These are phyloP conservation scores for Eunapius fragilis DNA, from an alignment of 37 sponge, comb jelly and placozoan species.

Conservation along the genomic window DNA sequence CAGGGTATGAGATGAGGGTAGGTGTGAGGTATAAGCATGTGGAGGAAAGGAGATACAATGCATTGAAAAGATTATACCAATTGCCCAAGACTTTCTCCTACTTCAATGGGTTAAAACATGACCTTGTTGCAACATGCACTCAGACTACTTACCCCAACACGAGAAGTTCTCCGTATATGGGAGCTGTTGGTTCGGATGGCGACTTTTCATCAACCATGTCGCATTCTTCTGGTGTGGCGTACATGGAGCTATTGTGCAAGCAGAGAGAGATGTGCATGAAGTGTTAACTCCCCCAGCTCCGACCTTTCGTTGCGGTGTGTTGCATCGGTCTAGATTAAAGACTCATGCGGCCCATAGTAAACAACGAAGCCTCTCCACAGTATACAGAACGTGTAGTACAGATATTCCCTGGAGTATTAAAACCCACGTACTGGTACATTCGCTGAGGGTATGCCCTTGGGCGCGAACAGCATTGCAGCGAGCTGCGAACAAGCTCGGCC, in stretches of 20 bases:
- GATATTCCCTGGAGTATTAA: too few species aligned
- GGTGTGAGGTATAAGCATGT: background rate
- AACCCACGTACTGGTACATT: too few species aligned
- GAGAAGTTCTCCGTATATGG: slow-evolving; percentile 84
- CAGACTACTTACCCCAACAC: slow-evolving; percentile 64
- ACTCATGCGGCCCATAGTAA: too few species aligned
- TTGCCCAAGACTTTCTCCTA: too few species aligned
- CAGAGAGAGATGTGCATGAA: background rate
- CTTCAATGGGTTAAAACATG: background rate
- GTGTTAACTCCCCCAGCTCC: background rate
- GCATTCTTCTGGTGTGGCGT: background rate
- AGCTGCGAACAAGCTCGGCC: background rate
- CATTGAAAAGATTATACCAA: too few species aligned
- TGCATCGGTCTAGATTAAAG: too few species aligned
- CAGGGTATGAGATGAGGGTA: background rate
- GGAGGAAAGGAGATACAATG: background rate
- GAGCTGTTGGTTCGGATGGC: slow-evolving; percentile 47
- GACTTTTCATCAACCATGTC: background rate
- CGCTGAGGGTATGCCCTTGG: too few species aligned
- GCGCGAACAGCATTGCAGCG: background rate
- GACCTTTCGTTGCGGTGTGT: too few species aligned
- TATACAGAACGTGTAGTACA: too few species aligned
- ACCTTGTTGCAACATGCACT: too few species aligned
- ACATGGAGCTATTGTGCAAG: slow-evolving; percentile 1
- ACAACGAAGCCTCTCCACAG: too few species aligned